Evolutionary conservation across 2,888 invertebrate genomes (phyloP), one percentile per base, ranked within the genome.

Genomic region (Trachelus troglodyta): DNA sequence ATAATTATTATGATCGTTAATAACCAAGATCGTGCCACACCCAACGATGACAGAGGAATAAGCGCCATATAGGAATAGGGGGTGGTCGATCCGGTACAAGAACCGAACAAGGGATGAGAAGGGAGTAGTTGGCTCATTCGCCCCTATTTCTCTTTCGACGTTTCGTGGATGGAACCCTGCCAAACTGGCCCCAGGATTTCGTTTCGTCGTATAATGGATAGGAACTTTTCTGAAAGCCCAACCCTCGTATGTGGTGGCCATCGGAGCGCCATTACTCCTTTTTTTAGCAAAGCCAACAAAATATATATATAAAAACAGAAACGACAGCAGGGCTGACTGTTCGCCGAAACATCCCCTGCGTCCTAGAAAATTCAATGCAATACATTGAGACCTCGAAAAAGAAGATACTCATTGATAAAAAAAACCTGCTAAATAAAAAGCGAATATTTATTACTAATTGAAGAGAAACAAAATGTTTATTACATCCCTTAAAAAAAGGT

Each of bases 1-100:
- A 56, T 71, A 71, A 71, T 71, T 31, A 71, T 71, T 71, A 71
- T 23, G 31, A 71, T 71, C 31, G 33, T 71, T 71, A 71, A 71
- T 71, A 71, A 71, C 12, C 12, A 34, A 71, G 12, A 71, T 31
- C 34, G 12, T 11, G 71, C 34, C 33, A 71, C 71, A 71, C 33
- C 71, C 33, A 71, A 4, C 34, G 71, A 71, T 71, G 31, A 71
- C 56, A 56, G 56, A 23, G 56, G 56, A 56, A 56, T 23, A 56
- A 56, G 56, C 56, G 56, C 23, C 56, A 56, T 56, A 23, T 23
- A 56, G 40, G 23, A 15, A 56, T 15, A 37, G 0, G 4, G 40
- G 56, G 23, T 56, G 15, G 56, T 56, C 56, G 56, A 56, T 56
- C 9, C 56, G 23, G 56, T 56, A 56, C 56, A 56, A 56, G 23